These are phyloP conservation scores for Rhopalosiphum maidis DNA, from an alignment of 1,140 invertebrate species.

Conservation along the genomic window DNA sequence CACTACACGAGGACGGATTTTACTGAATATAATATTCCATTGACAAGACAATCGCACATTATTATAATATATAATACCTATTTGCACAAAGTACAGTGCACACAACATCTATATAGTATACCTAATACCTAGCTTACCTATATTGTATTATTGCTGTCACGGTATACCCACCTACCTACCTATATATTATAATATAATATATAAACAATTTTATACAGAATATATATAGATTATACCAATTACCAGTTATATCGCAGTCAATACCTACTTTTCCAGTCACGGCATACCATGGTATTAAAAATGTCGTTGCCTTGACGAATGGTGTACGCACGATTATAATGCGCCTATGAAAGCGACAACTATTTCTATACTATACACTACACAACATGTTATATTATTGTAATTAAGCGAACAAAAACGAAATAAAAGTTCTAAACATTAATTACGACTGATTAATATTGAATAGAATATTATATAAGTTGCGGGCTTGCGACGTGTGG, in stretches of 20 bases:
- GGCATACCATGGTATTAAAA: not conserved
- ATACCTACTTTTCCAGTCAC: not conserved
- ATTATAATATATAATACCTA: slow-evolving; percentile 11
- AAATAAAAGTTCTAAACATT: not conserved
- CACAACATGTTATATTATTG: not conserved
- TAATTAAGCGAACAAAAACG: not conserved
- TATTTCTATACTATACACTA: not conserved
- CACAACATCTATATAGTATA: not conserved
- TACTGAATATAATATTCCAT: slow-evolving; percentile 17
- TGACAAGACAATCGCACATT: slow-evolving; percentile 9
- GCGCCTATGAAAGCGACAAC: not conserved
- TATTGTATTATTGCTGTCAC: not conserved
- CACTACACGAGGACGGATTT: slow-evolving; percentile 12
- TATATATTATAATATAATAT: not conserved
- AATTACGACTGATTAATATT: not conserved
- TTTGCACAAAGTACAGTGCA: not conserved
- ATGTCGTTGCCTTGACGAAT: not conserved
- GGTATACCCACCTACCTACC: not conserved
- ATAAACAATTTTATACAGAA: not conserved
- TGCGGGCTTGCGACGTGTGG: not conserved
- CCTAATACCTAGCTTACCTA: slow-evolving; percentile 2
- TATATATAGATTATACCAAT: not conserved
- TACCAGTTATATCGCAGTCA: not conserved
- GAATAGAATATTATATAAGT: not conserved
- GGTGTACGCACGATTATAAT: not conserved